Evolutionary conservation across 2,113 vertebrate species (phyloP).

Genomic region (Scopus umbretta): DNA sequence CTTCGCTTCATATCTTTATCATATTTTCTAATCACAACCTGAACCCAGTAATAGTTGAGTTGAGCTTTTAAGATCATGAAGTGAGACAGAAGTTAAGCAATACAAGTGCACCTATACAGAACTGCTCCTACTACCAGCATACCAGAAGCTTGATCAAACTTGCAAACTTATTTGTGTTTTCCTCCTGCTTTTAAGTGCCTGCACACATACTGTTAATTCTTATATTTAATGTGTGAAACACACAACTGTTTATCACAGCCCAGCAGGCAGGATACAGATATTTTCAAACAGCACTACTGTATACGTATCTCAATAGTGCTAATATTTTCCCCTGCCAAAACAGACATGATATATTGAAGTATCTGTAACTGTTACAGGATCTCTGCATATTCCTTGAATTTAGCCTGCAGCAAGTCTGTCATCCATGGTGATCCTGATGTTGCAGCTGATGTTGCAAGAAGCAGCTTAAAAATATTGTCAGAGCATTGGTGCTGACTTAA

Average conservation of each 20-base stretch:
- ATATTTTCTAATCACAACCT: neutral
- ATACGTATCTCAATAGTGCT: conserved; percentile 9
- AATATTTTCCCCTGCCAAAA: conserved; percentile 42
- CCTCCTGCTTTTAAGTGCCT: neutral
- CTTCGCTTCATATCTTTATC: neutral
- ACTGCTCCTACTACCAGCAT: neutral
- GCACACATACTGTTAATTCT: neutral
- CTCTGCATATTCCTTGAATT: conserved; percentile 31
- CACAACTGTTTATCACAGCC: conserved; percentile 8
- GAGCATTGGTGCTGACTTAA: neutral
- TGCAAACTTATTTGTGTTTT: neutral
- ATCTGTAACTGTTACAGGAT: neutral
- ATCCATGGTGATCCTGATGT: neutral
- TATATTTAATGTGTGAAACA: neutral
- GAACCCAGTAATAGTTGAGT: neutral
- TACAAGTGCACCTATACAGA: neutral
- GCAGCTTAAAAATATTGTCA: neutral
- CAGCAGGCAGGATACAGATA: neutral
- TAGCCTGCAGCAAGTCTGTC: conserved; percentile 36
- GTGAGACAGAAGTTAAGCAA: neutral
- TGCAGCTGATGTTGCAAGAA: neutral
- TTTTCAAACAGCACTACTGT: neutral
- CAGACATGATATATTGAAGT: conserved; percentile 12
- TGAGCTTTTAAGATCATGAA: neutral
- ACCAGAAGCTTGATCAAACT: neutral